phyloP scores from a whole-genome alignment of 2,797 vertebrate genomes.

The Selene dorsalis region DNA sequence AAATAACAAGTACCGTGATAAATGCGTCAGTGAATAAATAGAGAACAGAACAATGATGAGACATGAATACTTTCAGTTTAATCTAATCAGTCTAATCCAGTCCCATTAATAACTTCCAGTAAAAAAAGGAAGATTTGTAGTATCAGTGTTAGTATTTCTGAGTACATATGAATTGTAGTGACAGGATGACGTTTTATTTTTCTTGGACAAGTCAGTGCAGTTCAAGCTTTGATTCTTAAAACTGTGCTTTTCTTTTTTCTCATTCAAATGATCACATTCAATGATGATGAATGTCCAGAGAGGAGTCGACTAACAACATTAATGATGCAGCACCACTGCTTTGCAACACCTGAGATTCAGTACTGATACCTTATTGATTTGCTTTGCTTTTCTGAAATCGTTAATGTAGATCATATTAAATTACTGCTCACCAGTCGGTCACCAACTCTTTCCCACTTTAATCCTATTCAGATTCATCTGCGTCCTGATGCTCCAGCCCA shows the following conservation, averaged over 20 bases:
- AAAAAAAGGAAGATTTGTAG: neutral
- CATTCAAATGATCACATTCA: neutral
- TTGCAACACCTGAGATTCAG: neutral
- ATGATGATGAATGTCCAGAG: neutral
- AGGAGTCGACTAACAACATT: neutral
- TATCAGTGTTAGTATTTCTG: too few relatives aligned
- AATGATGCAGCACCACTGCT: neutral
- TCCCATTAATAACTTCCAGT: neutral
- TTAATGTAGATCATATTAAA: constrained; percentile 11
- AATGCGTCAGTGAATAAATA: neutral
- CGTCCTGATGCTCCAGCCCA: constrained; percentile 9
- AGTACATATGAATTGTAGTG: neutral
- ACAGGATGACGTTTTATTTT: neutral
- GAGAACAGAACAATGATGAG: neutral
- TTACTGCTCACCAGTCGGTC: neutral
- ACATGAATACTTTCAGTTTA: neutral
- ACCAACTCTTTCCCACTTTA: constrained; percentile 20
- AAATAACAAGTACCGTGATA: neutral
- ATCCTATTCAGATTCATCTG: constrained; percentile 2
- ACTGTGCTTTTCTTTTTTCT: neutral
- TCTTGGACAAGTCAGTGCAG: neutral
- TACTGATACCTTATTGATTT: neutral
- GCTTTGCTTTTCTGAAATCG: neutral
- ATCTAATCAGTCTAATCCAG: neutral
- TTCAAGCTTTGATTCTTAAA: neutral